Conservation (phyloP, 2,888 invertebrate species). For the Timema podura region DNA sequence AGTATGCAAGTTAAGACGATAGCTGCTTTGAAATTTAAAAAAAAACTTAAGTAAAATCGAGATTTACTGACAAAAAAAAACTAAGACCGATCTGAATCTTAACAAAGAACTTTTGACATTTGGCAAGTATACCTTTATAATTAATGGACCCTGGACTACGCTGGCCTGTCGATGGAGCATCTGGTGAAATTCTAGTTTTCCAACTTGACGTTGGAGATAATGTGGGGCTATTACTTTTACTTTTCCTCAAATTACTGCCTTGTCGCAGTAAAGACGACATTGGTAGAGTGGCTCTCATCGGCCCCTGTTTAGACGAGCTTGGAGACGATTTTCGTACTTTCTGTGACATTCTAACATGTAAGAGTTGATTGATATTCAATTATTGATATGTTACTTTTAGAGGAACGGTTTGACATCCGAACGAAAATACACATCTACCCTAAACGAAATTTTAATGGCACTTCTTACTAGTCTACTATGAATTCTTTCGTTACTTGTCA, state of each 20-base stretch:
- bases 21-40: too few relatives aligned
- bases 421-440: constrained; percentile 30
- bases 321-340: constrained; percentile 64
- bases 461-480: constrained; percentile 24
- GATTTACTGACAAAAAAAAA: too few relatives aligned
- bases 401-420: constrained; percentile 28
- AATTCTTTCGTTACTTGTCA: constrained; percentile 31
- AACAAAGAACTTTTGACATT: constrained; percentile 9
- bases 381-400: constrained; percentile 32
- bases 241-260: constrained; percentile 57
- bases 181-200: constrained; percentile 63
- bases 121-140: constrained; percentile 57
- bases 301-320: constrained; percentile 59
- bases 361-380: constrained; percentile 35
- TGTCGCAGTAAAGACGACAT: constrained; percentile 67
- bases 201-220: constrained; percentile 63
- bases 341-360: constrained; percentile 49
- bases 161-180: constrained; percentile 64
- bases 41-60: too few relatives aligned
- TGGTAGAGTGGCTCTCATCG: constrained; percentile 72
- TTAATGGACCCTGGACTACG: constrained; percentile 69
- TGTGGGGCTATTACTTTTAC: constrained; percentile 60
- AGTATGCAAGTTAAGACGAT: too few relatives aligned
- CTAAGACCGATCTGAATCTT: neutral
- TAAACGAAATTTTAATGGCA: constrained; percentile 23